Base-by-base conservation (phyloP, 37 sponge, comb jelly and placozoan genomes). In the Aplysina aerophoba region DNA sequence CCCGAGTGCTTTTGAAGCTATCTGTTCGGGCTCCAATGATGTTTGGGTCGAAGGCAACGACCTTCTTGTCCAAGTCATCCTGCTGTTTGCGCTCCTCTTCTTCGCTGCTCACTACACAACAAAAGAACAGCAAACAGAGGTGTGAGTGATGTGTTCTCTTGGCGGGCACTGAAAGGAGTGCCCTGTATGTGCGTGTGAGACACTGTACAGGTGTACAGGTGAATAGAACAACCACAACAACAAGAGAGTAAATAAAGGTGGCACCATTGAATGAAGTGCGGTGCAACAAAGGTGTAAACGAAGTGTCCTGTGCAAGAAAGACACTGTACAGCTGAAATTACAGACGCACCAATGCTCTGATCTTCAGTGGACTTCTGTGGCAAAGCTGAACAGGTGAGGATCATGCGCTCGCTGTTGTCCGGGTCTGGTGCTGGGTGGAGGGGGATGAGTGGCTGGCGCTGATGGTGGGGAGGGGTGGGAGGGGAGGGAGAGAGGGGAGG, bases 401-500 rank as follows among this genome's bases (percentile, higher is more conserved):
- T 53, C 55, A 65, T 82, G 56, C 60, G 59, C 13, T 87, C 88
- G 8, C 85, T 68, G 36, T 79, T 64, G 24, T 88, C 82, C 16
- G 85, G 84, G 50, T 87, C 86, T 1, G 80, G 58, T 40, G 82
- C 84, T 8, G 72, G 73, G 12, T 82, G 87, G 28, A 94, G 85
- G 39, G 64, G 72, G 13, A 94, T 72, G 58, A 91, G 77, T 39
- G 94, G 94, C 36, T 91, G 92, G 19, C 68, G 81, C 94, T 94
- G 55, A 11, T 27, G 61, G 20, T 58, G 0, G 37, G 71, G 0
- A 71, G 15, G 81, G 8, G 38, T 25, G 1, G 55, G 59, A 0
- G 0, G 20, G 30, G 21, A 14, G 5, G 38, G 12, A 59, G 24
- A 14, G 12, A n/a, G 3, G 21, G 71, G 17, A 20, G 30, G 38